Conservation (phyloP, 2,797 vertebrate genomes). For the Artibeus jamaicensis region DNA sequence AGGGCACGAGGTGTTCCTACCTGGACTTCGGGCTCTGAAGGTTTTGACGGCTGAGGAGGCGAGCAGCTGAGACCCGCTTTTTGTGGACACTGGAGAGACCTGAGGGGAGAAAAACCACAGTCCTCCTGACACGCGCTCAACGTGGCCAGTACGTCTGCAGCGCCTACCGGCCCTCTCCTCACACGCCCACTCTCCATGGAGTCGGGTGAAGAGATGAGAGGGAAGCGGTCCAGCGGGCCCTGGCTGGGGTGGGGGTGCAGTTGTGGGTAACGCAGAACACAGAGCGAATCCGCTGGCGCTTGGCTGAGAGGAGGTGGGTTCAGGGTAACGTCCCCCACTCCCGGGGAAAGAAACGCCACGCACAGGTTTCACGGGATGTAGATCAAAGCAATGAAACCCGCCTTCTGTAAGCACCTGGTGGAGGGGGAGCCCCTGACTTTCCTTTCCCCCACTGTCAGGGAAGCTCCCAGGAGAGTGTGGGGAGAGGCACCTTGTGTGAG, state of each 20-base stretch:
- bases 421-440: too few relatives aligned
- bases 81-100: slow-evolving; percentile 94
- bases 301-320: neutral
- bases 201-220: rapidly evolving
- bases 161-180: rapidly evolving
- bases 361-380: rapidly evolving
- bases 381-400: neutral
- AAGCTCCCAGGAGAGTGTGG: rapidly evolving
- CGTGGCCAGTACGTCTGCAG: rapidly evolving
- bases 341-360: neutral
- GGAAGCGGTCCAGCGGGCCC: rapidly evolving
- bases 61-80: slow-evolving; percentile 92
- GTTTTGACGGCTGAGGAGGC: slow-evolving; percentile 92
- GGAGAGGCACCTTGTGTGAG: slow-evolving; percentile 89
- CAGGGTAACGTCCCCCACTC: rapidly evolving
- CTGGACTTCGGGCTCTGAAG: slow-evolving; percentile 95
- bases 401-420: rapidly evolving
- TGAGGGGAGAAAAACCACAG: slow-evolving; percentile 72
- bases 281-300: neutral
- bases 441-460: rapidly evolving
- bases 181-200: neutral
- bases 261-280: neutral
- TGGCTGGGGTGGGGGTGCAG: neutral
- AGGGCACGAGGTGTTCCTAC: slow-evolving; percentile 79
- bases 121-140: neutral